These are phyloP conservation scores for Dasysyrphus tricinctus DNA, from an alignment of 2,888 invertebrate genomes.

Conservation along the genomic window DNA sequence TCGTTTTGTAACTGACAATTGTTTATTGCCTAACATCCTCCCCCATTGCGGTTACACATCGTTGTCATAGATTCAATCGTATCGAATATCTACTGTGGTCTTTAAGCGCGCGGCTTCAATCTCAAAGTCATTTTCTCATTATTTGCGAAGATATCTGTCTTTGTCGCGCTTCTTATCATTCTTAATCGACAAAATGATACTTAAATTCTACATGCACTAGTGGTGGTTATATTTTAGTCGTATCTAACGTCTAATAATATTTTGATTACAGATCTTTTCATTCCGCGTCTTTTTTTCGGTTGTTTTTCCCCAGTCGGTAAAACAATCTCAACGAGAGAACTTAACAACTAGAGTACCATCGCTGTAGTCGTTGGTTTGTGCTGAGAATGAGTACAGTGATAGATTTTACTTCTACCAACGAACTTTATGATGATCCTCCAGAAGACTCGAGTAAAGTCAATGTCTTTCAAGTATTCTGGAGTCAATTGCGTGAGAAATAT, in stretches of 20 bases:
- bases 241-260: conserved; percentile 24
- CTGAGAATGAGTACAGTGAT: conserved; percentile 59
- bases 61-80: conserved; percentile 12
- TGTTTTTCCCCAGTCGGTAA: conserved; percentile 38
- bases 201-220: conserved; percentile 33
- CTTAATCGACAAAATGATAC: conserved; percentile 54
- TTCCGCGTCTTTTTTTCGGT: conserved; percentile 10
- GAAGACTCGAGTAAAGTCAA: conserved; percentile 31
- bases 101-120: conserved; percentile 27
- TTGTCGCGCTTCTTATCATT: conserved; percentile 56
- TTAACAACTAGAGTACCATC: conserved; percentile 4
- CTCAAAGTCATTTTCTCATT: conserved; percentile 14
- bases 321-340: conserved; percentile 53
- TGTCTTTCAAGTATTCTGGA: conserved; percentile 73
- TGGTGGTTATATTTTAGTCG: conserved; percentile 25
- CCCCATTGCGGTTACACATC: conserved; percentile 13
- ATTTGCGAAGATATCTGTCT: conserved; percentile 33
- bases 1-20: conserved; percentile 35
- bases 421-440: conserved; percentile 38
- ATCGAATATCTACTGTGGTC: conserved; percentile 54
- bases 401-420: conserved; percentile 54
- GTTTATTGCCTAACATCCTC: conserved; percentile 47
- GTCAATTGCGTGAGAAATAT: conserved; percentile 70
- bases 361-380: neutral
- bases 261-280: conserved; percentile 53